Percentiles rank a stretch among this genome's conserved stretches.
Conservation (phyloP, 2,888 invertebrate species). For the Temnothorax rugatulus region DNA sequence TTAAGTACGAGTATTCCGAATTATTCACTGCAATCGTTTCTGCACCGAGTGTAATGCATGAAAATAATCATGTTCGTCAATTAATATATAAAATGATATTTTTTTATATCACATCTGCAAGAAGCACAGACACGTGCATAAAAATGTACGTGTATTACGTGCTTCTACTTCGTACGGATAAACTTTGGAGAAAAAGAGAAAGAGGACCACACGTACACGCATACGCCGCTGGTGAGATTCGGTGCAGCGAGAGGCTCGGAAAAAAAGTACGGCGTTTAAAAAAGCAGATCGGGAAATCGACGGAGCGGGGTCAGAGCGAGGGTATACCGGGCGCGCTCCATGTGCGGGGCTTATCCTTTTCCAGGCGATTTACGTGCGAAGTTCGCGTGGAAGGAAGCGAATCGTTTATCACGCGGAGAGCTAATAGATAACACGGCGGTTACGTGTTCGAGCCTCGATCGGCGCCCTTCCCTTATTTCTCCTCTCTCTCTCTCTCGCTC, state of each 20-base stretch:
- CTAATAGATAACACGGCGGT: conserved; percentile 81
- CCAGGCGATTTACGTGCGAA: conserved; percentile 80
- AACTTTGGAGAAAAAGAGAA: conserved; percentile 2
- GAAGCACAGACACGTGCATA: background rate
- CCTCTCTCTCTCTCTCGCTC: background rate
- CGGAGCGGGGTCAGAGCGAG: conserved; percentile 36
- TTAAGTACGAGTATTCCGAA: background rate
- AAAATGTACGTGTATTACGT: background rate
- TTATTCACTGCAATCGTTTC: background rate
- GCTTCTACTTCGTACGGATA: background rate
- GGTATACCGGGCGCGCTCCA: conserved; percentile 41
- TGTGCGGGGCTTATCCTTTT: conserved; percentile 75
- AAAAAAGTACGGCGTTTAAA: conserved; percentile 31
- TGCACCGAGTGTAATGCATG: background rate
- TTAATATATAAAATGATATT: background rate
- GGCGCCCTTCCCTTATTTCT: conserved; percentile 39
- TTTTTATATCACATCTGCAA: background rate
- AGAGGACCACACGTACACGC: background rate
- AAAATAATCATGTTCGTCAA: background rate
- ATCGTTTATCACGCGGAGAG: conserved; percentile 79
- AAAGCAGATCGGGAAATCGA: conserved; percentile 53
- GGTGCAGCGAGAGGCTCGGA: background rate
- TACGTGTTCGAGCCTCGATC: conserved; percentile 75
- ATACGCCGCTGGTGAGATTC: background rate
- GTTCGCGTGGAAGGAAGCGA: conserved; percentile 80